Evolutionary conservation across 2,888 invertebrate species (phyloP).

Genomic region (Eudemis profundana): DNA sequence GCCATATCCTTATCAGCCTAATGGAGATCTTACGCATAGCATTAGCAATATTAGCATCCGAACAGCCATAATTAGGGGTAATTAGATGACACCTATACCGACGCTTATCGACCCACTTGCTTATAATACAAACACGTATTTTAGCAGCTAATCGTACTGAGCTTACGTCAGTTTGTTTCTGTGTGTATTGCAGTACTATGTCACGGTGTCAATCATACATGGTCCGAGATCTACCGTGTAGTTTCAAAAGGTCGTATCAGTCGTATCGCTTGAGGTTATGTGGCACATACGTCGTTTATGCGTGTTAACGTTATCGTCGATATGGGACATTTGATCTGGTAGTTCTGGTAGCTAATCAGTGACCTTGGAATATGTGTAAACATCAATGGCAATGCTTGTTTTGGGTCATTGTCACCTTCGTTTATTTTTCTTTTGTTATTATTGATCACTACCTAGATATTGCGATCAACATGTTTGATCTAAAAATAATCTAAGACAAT

Average conservation of each 20-base stretch:
- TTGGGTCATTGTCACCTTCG: conserved; percentile 21
- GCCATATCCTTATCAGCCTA: conserved; percentile 1
- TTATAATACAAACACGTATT: neutral
- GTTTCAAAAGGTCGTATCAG: neutral
- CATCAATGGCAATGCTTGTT: conserved; percentile 12
- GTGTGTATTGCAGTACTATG: neutral
- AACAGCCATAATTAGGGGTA: conserved; percentile 11
- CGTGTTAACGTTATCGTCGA: neutral
- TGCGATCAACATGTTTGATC: neutral
- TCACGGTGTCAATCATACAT: neutral
- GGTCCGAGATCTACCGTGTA: neutral
- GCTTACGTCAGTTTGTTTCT: neutral
- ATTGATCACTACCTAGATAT: neutral
- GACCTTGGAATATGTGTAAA: conserved; percentile 3
- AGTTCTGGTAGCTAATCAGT: conserved; percentile 9
- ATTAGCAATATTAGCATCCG: conserved; percentile 12
- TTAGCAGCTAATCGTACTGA: neutral
- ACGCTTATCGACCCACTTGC: neutral
- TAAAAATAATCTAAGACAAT: too few relatives aligned
- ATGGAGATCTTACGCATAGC: conserved; percentile 13
- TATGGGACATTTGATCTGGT: conserved; percentile 5
- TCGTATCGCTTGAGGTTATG: neutral
- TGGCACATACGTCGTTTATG: neutral
- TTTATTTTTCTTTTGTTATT: conserved; percentile 13
- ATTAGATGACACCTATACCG: conserved; percentile 6